Evolutionary conservation across 2,797 vertebrate genomes (phyloP).

Genomic region (Telmatherina bonti): DNA sequence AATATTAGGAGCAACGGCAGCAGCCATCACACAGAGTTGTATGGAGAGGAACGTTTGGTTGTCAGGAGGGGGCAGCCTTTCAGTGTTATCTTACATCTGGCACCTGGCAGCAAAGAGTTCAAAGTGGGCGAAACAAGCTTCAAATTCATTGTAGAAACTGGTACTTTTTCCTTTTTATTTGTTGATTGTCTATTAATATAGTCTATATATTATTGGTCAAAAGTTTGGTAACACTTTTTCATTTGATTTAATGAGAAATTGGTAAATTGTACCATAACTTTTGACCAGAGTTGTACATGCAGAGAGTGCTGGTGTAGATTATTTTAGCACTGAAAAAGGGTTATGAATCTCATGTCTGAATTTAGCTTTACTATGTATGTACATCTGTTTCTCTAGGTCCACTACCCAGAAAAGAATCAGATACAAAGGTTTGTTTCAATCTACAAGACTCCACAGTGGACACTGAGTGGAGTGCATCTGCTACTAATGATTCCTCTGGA

Average conservation of each 20-base stretch:
- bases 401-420: constrained; percentile 71
- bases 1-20: constrained; percentile 81
- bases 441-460: constrained; percentile 73
- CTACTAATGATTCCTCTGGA: constrained; percentile 49
- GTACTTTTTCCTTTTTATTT: constrained; percentile 57
- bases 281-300: neutral
- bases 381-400: constrained; percentile 74
- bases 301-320: neutral
- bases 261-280: no score
- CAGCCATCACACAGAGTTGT: constrained; percentile 83
- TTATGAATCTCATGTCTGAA: constrained; percentile 1
- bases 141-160: constrained; percentile 80
- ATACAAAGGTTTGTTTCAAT: constrained; percentile 79
- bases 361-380: neutral
- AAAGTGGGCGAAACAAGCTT: constrained; percentile 74
- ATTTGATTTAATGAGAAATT: no score
- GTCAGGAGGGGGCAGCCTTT: constrained; percentile 89
- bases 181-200: no score
- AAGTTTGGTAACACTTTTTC: no score
- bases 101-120: constrained; percentile 66
- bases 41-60: constrained; percentile 78
- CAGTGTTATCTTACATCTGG: constrained; percentile 80
- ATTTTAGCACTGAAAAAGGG: neutral
- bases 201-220: no score
- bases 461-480: constrained; percentile 82